Conservation (phyloP, 2,797 vertebrate species). For the Gymnopithys bicolor region DNA sequence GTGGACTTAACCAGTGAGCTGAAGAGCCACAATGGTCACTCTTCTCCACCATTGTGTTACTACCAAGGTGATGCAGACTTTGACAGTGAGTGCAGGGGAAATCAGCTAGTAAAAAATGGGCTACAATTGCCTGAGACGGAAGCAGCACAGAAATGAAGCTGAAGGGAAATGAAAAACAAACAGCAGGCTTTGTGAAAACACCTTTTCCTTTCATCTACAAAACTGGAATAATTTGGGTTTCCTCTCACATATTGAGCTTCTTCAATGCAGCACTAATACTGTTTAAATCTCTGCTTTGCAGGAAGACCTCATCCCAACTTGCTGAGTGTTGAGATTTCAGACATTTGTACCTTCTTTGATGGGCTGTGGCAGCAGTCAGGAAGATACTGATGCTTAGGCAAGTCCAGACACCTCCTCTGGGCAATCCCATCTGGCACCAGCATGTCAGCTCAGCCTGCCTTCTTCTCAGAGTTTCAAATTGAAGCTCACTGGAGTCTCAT, state of each 20-base stretch:
- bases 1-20: background rate
- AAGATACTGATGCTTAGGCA: background rate
- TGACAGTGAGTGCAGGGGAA: fast-evolving
- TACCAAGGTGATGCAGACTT: background rate
- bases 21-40: background rate
- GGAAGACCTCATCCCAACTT: background rate
- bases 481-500: background rate
- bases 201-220: background rate
- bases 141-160: background rate
- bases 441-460: background rate
- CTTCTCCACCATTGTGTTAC: background rate
- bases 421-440: background rate
- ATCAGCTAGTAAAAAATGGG: background rate
- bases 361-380: background rate
- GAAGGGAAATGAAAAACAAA: background rate
- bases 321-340: background rate
- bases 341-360: background rate
- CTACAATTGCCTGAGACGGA: background rate
- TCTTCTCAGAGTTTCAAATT: background rate
- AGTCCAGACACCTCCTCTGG: background rate
- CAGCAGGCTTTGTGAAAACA: background rate
- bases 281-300: constrained; percentile 5
- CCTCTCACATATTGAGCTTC: background rate
- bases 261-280: background rate
- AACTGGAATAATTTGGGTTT: background rate